Evolutionary conservation across 1,140 invertebrate species (phyloP), one percentile per base, ranked within the genome.

Genomic region (Drosophila murphyi): DNA sequence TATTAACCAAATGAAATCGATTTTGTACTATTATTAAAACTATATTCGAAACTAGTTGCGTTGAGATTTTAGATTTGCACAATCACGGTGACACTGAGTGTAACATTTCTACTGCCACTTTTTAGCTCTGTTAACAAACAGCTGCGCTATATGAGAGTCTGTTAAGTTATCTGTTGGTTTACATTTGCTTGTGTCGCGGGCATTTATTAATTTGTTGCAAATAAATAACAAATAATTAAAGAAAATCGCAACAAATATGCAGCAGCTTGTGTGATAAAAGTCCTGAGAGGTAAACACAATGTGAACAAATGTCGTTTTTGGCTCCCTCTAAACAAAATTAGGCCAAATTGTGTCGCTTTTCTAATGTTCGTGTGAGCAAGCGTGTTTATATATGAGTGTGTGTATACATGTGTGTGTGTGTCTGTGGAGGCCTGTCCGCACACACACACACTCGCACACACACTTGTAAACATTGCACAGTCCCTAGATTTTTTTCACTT

Each of bases 371-470:
- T 35, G 35, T 62, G 59, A 45, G 45, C 43, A 5, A 34, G 45
- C 35, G 10, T n/a, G 50, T 34, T 28, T 20, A 20, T 20, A 20
- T 20, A 20, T 35, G 29, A 48, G 60, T 39, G 20, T 54, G 5
- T 43, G 12, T 12, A 12, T 12, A 12, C 12, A 12, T 12, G 37
- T 43, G 45, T 20, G 5, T 61, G 57, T 63, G 51, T 70, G 56
- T 12, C 50, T 69, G 65, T 63, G 80, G 81, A 77, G 79, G 79
- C 79, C 69, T 68, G 81, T 65, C 81, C 43, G 45, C 65, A 62
- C 54, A 47, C 77, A 60, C 35, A 78, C 60, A 20, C 20, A 20
- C 20, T 20, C 43, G 39, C 65, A 62, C 54, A 47, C 77, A 60
- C 35, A 78, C 60, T 67, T 72, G 67, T 78, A 62, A 74, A 70